Base-by-base conservation (phyloP, 1,140 invertebrate species). In the Drosophila lini region DNA sequence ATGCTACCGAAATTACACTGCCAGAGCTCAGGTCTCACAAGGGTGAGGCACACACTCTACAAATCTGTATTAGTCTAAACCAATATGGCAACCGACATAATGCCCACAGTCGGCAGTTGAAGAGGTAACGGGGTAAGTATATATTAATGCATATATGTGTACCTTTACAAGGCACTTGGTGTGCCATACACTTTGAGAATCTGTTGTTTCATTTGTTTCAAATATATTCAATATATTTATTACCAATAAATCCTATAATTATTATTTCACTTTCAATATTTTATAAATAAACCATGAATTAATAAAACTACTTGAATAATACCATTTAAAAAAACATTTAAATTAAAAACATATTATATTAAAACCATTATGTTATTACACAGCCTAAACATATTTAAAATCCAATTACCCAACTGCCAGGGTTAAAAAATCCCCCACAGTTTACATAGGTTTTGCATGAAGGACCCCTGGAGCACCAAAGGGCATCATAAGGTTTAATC, bases 71-170 rank as follows among this genome's bases (percentile, higher is more conserved):
- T 64, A 68, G 59, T 57, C 38, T 50, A 74, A 68, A 59, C 58
- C 73, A 85, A 85, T 85, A 85, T 85, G 55, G 75, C 47, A 75
- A 75, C 79, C 61, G 70, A 82, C 65, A 79, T 86, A 86, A 84
- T 78, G 59, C 41, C 71, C 58, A 42, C 36, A 69, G 38, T 9
- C 44, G 57, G 42, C 19, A 44, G 22, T 59, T 34, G 38, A 42
- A 50, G 52, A 58, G 65, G 65, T 28, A 67, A 55, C 47, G 42
- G 65, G 47, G 65, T 50, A 69, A 67, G 67, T 69, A 69, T 69
- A 69, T 67, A 53, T 65, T 45, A 69, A 67, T 67, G 47, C 47
- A 52, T 34, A 68, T 52, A 42, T 65, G 45, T 65, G 36, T 69
- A 67, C 61, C 41, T 13, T 22, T 16, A 28, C 34, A 22, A 34